These are phyloP conservation scores for Theretra japonica DNA, from an alignment of 2,888 invertebrate species.

Conservation along the genomic window DNA sequence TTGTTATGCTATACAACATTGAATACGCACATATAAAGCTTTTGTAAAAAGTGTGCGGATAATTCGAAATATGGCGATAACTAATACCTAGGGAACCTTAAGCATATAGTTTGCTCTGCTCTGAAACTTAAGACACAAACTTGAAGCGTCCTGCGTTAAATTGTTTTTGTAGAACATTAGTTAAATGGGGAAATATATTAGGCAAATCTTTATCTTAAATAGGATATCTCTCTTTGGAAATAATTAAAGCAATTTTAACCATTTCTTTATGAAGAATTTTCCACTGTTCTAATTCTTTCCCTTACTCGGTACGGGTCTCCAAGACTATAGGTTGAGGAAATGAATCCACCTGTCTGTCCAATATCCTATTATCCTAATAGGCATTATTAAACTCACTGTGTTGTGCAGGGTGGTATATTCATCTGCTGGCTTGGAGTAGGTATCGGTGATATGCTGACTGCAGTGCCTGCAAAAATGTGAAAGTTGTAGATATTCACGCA, in stretches of 20 bases:
- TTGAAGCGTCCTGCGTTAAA: slow-evolving; percentile 4
- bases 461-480: slow-evolving; percentile 62
- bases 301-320: too few species aligned
- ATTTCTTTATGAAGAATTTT: too few species aligned
- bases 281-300: too few species aligned
- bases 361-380: not conserved
- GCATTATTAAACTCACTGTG: slow-evolving; percentile 69
- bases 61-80: slow-evolving; percentile 24
- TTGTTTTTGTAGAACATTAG: not conserved
- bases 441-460: slow-evolving; percentile 71
- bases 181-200: not conserved
- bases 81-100: not conserved
- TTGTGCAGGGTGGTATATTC: slow-evolving; percentile 69
- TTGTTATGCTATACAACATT: slow-evolving; percentile 37
- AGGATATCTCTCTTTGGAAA: too few species aligned
- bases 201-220: too few species aligned
- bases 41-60: slow-evolving; percentile 30
- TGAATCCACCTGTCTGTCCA: not conserved
- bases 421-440: slow-evolving; percentile 66
- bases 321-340: not conserved
- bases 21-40: slow-evolving; percentile 50
- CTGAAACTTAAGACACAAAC: not conserved
- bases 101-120: not conserved
- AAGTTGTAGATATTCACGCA: too few species aligned
- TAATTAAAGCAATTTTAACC: too few species aligned